Evolutionary conservation across 2,888 invertebrate species (phyloP).

Genomic region (Gnatocerus cornutus): DNA sequence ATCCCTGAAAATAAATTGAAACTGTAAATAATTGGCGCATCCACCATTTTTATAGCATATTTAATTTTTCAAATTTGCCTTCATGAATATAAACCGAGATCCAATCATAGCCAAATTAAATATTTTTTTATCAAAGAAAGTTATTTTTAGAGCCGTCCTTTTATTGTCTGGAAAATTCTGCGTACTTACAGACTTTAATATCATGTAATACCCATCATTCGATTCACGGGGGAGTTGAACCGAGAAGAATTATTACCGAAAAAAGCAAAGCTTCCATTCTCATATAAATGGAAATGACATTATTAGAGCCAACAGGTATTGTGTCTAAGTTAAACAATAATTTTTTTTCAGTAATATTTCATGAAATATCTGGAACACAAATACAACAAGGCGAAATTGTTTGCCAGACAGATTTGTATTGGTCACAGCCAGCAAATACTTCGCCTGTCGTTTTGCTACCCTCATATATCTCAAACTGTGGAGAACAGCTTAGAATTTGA

Average conservation of each 20-base stretch:
- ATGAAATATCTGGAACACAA: conserved; percentile 29
- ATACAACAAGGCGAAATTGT: conserved; percentile 32
- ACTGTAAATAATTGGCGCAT: too few relatives aligned
- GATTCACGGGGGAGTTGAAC: too few relatives aligned
- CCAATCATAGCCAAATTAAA: too few relatives aligned
- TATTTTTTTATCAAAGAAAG: too few relatives aligned
- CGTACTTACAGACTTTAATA: too few relatives aligned
- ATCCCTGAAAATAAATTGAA: too few relatives aligned
- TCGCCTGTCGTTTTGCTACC: conserved; percentile 33
- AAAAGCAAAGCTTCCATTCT: conserved; percentile 29
- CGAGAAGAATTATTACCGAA: conserved; percentile 12
- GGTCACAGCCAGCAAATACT: conserved; percentile 32
- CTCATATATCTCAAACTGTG: conserved; percentile 36
- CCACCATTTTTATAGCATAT: too few relatives aligned
- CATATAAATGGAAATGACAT: conserved; percentile 39
- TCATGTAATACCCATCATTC: too few relatives aligned
- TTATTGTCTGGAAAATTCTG: too few relatives aligned
- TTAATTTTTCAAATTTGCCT: too few relatives aligned
- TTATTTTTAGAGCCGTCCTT: too few relatives aligned
- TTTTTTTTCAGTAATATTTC: conserved; percentile 18
- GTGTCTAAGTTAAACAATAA: neutral
- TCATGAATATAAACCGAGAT: too few relatives aligned
- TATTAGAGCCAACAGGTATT: conserved; percentile 27
- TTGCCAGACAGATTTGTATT: conserved; percentile 37
- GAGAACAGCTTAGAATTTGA: conserved; percentile 34